A percentile compares a stretch with the other conserved stretches of the same genome.
These are phyloP conservation scores for Muscicapa striata DNA, from an alignment of 2,797 vertebrate species.

Conservation along the genomic window DNA sequence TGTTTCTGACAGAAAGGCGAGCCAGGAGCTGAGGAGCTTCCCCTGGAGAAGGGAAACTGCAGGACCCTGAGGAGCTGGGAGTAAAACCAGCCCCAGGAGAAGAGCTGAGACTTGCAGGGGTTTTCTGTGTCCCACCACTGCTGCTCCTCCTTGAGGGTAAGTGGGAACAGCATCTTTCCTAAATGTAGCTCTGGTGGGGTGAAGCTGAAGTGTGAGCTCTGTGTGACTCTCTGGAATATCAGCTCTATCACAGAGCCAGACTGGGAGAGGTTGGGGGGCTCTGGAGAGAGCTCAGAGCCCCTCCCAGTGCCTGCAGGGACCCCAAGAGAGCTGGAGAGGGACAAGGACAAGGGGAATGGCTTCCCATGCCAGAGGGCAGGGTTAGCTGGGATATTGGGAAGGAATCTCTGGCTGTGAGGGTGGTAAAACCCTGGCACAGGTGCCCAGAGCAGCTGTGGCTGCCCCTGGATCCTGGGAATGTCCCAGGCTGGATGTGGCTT, in stretches of 20 bases:
- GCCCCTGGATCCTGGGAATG: background rate
- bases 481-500: background rate
- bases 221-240: background rate
- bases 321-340: background rate
- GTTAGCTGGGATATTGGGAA: fast-evolving
- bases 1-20: background rate
- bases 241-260: fast-evolving
- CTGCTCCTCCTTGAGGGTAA: background rate
- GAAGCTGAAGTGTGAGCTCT: fast-evolving
- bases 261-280: background rate
- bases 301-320: background rate
- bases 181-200: fast-evolving
- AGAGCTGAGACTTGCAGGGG: fast-evolving
- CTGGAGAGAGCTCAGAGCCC: background rate
- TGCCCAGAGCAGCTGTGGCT: background rate
- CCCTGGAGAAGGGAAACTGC: background rate
- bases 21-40: background rate
- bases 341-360: background rate
- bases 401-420: background rate
- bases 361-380: background rate
- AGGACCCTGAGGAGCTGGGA: background rate
- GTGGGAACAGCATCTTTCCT: background rate
- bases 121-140: fast-evolving
- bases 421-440: background rate
- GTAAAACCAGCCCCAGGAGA: background rate